Conservation (phyloP, 2,113 vertebrate species). For the Pelecanoides urinatrix region DNA sequence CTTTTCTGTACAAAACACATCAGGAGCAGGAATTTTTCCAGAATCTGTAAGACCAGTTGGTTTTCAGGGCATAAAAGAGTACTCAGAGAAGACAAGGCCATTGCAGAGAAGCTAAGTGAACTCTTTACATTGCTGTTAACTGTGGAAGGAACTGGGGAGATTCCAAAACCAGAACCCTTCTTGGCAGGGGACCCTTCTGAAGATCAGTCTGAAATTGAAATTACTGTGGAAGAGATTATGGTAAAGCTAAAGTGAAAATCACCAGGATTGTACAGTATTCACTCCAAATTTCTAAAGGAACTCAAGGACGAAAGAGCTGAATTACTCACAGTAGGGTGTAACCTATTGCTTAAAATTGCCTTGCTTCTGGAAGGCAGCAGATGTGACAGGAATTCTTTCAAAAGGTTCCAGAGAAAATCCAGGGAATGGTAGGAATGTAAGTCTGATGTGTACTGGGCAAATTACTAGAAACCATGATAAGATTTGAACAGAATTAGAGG, state of each 20-base stretch:
- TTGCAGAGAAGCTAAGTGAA: not conserved
- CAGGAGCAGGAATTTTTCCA: not conserved
- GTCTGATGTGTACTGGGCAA: not conserved
- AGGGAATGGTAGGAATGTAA: not conserved
- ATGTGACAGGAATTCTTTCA: not conserved
- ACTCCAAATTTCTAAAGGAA: conserved; percentile 26
- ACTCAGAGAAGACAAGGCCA: not conserved
- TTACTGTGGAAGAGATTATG: conserved; percentile 8
- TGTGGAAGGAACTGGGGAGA: not conserved
- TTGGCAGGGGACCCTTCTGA: not conserved
- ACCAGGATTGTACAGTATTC: not conserved
- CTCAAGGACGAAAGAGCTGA: not conserved
- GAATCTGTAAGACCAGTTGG: not conserved
- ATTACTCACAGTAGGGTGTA: conserved; percentile 30
- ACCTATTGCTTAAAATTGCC: conserved; percentile 32
- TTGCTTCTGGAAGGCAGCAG: conserved; percentile 8
- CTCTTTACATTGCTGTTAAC: not conserved
- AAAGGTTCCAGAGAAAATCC: not conserved
- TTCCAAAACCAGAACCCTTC: conserved; percentile 3
- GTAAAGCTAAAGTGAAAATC: conserved; percentile 34
- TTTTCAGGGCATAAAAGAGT: not conserved
- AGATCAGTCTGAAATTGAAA: conserved; percentile 29
- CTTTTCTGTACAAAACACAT: conserved; percentile 8
- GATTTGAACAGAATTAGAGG: not conserved
- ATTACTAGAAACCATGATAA: not conserved